Conservation (phyloP, 2,888 invertebrate species). For the Andricus curvator region DNA sequence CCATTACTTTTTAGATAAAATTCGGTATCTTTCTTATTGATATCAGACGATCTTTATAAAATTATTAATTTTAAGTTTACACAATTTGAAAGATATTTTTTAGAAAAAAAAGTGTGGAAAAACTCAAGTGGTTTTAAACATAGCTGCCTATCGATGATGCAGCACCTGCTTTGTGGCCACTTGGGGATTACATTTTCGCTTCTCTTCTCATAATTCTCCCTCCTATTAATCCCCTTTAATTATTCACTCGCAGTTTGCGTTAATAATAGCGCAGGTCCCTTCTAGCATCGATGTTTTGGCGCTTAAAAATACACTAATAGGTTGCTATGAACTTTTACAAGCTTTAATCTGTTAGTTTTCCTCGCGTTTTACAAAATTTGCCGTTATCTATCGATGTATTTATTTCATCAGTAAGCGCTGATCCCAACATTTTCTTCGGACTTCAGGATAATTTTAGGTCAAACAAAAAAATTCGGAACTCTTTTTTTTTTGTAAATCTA, state of each 20-base stretch:
- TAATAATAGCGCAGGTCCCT: constrained; percentile 71
- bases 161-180: constrained; percentile 67
- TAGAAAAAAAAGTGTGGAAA: neutral
- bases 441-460: too few species aligned
- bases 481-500: too few species aligned
- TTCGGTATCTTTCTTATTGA: too few species aligned
- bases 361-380: too few species aligned
- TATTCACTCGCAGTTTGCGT: constrained; percentile 74
- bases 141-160: constrained; percentile 33
- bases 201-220: constrained; percentile 70
- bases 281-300: constrained; percentile 43
- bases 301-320: neutral
- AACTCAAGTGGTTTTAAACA: constrained; percentile 12
- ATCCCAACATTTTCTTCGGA: too few species aligned
- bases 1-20: too few species aligned
- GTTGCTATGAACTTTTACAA: too few species aligned
- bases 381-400: too few species aligned
- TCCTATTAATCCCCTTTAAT: constrained; percentile 75
- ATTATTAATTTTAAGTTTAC: neutral
- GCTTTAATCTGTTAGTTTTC: too few species aligned
- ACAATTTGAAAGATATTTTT: neutral
- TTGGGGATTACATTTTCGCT: constrained; percentile 67
- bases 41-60: too few species aligned
- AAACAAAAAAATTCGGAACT: too few species aligned
- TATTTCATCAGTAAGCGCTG: too few species aligned